These are phyloP conservation scores for Macrobrachium nipponense DNA, from an alignment of 1,140 invertebrate genomes.

Conservation along the genomic window DNA sequence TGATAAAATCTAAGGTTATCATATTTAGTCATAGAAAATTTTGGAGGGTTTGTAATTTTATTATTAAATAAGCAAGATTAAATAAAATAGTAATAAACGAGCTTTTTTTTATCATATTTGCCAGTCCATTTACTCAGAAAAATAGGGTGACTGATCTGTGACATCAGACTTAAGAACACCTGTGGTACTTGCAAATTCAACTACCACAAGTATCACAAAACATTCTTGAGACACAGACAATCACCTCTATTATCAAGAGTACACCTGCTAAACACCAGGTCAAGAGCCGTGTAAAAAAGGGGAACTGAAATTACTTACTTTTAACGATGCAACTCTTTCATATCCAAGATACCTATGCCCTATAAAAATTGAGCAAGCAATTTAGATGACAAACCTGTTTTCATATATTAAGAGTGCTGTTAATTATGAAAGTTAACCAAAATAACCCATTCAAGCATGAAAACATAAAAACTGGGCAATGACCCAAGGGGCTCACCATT, in stretches of 20 bases:
- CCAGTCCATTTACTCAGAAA: conserved; percentile 48
- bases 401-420: conserved; percentile 55
- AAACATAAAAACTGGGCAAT: conserved; percentile 51
- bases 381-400: conserved; percentile 59
- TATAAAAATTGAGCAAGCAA: conserved; percentile 53
- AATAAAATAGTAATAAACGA: conserved; percentile 27
- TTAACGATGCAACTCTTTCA: conserved; percentile 55
- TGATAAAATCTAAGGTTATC: conserved; percentile 33
- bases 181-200: conserved; percentile 10
- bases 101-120: conserved; percentile 29
- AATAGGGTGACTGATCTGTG: conserved; percentile 39
- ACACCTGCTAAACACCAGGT: conserved; percentile 45
- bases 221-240: conserved; percentile 20
- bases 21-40: conserved; percentile 50
- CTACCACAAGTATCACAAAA: conserved; percentile 12
- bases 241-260: conserved; percentile 40
- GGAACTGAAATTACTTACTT: conserved; percentile 55
- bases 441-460: conserved; percentile 61
- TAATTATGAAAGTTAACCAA: conserved; percentile 57
- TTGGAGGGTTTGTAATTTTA: conserved; percentile 26
- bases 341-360: conserved; percentile 54
- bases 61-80: conserved; percentile 31
- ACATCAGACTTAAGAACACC: background rate
- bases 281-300: conserved; percentile 46
- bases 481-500: conserved; percentile 29